Evolutionary conservation across 2,888 invertebrate genomes (phyloP).

Genomic region (Plusia festucae): DNA sequence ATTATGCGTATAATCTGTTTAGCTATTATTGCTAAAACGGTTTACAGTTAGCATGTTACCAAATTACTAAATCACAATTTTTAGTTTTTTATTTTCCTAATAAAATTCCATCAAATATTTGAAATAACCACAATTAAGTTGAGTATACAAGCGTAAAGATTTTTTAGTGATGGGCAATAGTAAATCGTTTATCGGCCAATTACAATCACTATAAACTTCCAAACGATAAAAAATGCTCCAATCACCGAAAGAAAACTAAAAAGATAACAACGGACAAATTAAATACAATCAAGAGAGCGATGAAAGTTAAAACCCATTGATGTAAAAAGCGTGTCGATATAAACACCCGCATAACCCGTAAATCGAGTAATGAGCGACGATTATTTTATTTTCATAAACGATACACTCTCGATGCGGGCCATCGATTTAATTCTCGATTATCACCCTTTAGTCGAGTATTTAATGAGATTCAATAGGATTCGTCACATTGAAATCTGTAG

Average conservation of each 20-base stretch:
- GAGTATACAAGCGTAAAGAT: conserved; percentile 18
- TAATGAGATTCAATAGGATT: conserved; percentile 76
- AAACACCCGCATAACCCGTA: conserved; percentile 79
- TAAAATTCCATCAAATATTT: conserved; percentile 23
- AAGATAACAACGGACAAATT: conserved; percentile 45
- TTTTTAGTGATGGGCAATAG: conserved; percentile 35
- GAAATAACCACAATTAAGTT: conserved; percentile 20
- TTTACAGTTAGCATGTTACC: too few relatives aligned
- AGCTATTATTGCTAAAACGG: conserved; percentile 12
- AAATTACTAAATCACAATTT: not conserved
- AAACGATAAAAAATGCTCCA: conserved; percentile 51
- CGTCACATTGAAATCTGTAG: conserved; percentile 64
- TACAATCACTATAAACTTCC: conserved; percentile 53
- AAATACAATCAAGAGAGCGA: conserved; percentile 52
- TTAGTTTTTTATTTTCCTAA: not conserved
- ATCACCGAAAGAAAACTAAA: conserved; percentile 41
- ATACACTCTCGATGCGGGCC: conserved; percentile 81
- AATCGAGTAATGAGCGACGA: conserved; percentile 82
- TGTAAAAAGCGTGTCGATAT: conserved; percentile 71
- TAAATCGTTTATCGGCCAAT: conserved; percentile 43
- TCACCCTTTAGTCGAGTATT: conserved; percentile 82
- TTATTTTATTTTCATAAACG: conserved; percentile 86
- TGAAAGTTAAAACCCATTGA: conserved; percentile 63
- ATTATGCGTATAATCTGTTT: conserved; percentile 29
- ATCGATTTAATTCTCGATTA: conserved; percentile 82